Percentiles rank a stretch among this genome's conserved stretches.
Evolutionary conservation across 2,797 vertebrate species (phyloP).

Genomic region (Remorina albescens): DNA sequence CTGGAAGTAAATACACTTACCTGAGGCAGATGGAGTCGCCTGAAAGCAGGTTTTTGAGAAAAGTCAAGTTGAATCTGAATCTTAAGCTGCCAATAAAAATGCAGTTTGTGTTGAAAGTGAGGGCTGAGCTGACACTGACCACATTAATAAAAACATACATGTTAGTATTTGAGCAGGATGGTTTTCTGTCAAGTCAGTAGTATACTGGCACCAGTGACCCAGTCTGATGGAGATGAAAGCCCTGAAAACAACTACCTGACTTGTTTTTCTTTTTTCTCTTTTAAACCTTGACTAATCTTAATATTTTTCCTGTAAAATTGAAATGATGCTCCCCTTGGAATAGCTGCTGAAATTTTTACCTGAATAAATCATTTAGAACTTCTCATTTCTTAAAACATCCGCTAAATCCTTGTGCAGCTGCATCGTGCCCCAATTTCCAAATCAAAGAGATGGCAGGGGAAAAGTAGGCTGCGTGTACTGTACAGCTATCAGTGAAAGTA

Average conservation of each 20-base stretch:
- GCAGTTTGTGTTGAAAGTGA: background rate
- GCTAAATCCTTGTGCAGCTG: constrained; percentile 42
- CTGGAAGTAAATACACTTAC: constrained; percentile 47
- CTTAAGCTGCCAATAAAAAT: background rate
- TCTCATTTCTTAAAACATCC: constrained; percentile 50
- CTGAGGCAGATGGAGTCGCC: constrained; percentile 41
- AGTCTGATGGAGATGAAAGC: background rate
- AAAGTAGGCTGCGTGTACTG: constrained; percentile 63
- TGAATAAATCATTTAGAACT: constrained; percentile 58
- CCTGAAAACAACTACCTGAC: background rate
- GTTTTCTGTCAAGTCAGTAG: background rate
- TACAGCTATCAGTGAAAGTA: constrained; percentile 64
- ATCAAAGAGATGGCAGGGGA: constrained; percentile 47
- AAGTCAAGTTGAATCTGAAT: constrained; percentile 1
- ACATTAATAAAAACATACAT: background rate
- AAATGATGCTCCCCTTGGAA: background rate
- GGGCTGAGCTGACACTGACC: background rate
- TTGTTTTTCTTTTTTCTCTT: background rate
- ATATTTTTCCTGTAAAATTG: background rate
- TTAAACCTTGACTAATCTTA: background rate
- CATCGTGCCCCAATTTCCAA: constrained; percentile 65
- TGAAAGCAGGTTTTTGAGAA: constrained; percentile 1
- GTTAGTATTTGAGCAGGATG: constrained; percentile 9
- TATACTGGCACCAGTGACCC: no score
- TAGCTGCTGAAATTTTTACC: constrained; percentile 14